These are phyloP conservation scores for Aricia agestis DNA, from an alignment of 1,140 invertebrate species.

Conservation along the genomic window DNA sequence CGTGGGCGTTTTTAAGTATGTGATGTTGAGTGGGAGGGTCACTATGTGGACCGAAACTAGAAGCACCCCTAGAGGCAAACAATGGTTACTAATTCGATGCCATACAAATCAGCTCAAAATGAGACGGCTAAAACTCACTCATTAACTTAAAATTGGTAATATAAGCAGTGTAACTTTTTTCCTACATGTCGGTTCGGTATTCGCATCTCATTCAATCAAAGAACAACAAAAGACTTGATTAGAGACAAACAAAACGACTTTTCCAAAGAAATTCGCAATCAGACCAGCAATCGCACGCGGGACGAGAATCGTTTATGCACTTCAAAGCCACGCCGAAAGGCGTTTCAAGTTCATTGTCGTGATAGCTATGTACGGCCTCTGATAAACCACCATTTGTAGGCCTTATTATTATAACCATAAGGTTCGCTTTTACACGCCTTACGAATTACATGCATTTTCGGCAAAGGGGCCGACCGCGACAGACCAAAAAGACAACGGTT, in stretches of 20 bases:
- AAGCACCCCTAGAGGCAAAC: too few relatives aligned
- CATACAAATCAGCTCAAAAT: too few relatives aligned
- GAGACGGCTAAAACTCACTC: too few relatives aligned
- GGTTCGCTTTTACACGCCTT: constrained; percentile 3
- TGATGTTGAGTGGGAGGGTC: too few relatives aligned
- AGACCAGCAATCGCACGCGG: constrained; percentile 8
- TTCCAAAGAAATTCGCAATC: constrained; percentile 18
- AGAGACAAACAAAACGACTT: background rate
- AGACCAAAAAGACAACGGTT: background rate
- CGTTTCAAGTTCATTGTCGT: constrained; percentile 44
- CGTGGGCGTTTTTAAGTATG: too few relatives aligned
- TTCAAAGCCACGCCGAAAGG: constrained; percentile 37
- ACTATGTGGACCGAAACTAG: too few relatives aligned
- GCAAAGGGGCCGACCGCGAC: background rate
- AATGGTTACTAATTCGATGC: too few relatives aligned
- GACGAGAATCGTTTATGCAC: constrained; percentile 26
- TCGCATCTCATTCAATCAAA: background rate
- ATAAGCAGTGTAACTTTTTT: too few relatives aligned
- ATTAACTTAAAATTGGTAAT: too few relatives aligned
- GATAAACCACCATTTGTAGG: constrained; percentile 32
- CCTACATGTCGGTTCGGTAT: too few relatives aligned
- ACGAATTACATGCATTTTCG: constrained; percentile 7
- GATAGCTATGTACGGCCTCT: constrained; percentile 20
- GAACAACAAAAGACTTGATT: background rate
- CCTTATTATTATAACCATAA: constrained; percentile 29